Conservation (phyloP, 2,888 invertebrate species). For the Enchytraeus crypticus region DNA sequence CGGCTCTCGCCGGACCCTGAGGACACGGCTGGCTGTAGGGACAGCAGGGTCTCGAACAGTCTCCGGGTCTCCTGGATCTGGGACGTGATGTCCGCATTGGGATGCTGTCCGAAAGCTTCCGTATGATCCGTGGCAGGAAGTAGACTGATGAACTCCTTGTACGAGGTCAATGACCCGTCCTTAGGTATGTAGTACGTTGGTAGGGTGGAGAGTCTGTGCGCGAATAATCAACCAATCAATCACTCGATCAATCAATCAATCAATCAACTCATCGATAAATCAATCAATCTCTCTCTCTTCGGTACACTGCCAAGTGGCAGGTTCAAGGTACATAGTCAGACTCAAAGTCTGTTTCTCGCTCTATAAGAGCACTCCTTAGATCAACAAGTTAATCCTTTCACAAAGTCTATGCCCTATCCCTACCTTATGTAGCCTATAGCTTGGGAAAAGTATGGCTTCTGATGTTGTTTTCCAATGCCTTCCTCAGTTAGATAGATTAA, state of each 20-base stretch:
- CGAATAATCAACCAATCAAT: too few relatives aligned
- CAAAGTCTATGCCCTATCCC: too few relatives aligned
- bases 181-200: conserved; percentile 70
- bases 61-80: conserved; percentile 69
- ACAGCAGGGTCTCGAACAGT: conserved; percentile 69
- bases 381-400: too few relatives aligned
- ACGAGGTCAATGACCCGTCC: conserved; percentile 71
- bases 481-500: too few relatives aligned
- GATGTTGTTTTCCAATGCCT: too few relatives aligned
- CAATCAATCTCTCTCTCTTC: too few relatives aligned
- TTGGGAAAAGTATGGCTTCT: too few relatives aligned
- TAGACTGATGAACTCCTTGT: conserved; percentile 69
- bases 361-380: too few relatives aligned
- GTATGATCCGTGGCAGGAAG: conserved; percentile 71
- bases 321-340: too few relatives aligned
- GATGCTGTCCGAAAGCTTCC: conserved; percentile 80
- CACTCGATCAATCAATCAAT: too few relatives aligned
- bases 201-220: conserved; percentile 63
- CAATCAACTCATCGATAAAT: background rate
- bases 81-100: conserved; percentile 79
- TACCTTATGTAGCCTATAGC: too few relatives aligned
- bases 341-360: background rate
- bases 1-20: conserved; percentile 53
- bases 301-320: too few relatives aligned
- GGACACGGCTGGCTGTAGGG: conserved; percentile 62